These are phyloP conservation scores for Cryptoblepharus egeriae DNA, from an alignment of 2,797 vertebrate genomes.

Conservation along the genomic window DNA sequence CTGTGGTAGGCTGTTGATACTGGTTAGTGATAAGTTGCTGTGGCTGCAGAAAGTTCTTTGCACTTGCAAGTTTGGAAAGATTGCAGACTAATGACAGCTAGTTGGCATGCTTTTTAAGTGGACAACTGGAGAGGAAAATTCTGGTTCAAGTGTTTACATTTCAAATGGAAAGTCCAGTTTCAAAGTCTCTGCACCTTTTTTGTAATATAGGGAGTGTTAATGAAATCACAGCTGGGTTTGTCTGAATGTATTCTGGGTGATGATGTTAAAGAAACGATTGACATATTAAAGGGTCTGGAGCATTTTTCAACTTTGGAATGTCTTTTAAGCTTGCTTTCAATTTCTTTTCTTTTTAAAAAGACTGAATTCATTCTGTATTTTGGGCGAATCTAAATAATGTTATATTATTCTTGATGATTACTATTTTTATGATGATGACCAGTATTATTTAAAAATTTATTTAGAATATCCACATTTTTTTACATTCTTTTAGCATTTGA, in stretches of 20 bases:
- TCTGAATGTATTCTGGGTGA: slow-evolving; percentile 54
- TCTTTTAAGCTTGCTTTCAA: slow-evolving; percentile 43
- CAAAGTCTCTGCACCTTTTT: not conserved
- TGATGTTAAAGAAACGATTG: slow-evolving; percentile 50
- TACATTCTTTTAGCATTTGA: too few species aligned
- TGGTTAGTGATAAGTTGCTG: not conserved
- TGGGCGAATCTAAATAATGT: slow-evolving; percentile 44
- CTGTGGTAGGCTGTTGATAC: not conserved
- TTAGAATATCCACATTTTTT: not conserved
- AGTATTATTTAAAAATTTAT: not conserved
- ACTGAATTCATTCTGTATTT: slow-evolving; percentile 41
- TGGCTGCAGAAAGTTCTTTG: slow-evolving; percentile 46
- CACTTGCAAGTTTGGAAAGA: slow-evolving; percentile 40
- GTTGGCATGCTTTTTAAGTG: slow-evolving; percentile 41
- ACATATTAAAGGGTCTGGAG: slow-evolving; percentile 32
- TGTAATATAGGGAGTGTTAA: slow-evolving; percentile 25
- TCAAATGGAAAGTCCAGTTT: slow-evolving; percentile 28
- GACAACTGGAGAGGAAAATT: slow-evolving; percentile 28
- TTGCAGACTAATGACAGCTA: slow-evolving; percentile 30
- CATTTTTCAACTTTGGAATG: slow-evolving; percentile 56
- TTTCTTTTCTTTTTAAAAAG: slow-evolving; percentile 60
- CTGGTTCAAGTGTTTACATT: slow-evolving; percentile 48
- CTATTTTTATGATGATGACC: not conserved
- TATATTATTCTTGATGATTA: not conserved
- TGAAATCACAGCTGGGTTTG: slow-evolving; percentile 49